A percentile compares a stretch with the other conserved stretches of the same genome.
phyloP scores from a whole-genome alignment of 2,113 vertebrate species.

The Ciconia maguari region DNA sequence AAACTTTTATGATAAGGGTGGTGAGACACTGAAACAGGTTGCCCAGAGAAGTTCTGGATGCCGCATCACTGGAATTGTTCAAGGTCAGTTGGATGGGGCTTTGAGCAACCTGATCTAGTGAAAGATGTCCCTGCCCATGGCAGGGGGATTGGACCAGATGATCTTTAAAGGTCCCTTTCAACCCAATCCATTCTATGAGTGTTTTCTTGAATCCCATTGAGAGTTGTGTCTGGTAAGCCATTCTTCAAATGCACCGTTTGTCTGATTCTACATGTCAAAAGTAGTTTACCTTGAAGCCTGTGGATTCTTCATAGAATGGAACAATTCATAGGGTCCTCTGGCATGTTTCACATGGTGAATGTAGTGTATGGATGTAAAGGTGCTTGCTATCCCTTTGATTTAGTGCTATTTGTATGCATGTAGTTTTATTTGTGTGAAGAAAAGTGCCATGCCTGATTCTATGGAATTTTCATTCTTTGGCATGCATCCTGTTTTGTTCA shows the following conservation, averaged over 20 bases:
- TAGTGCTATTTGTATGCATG: not conserved
- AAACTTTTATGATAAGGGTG: not conserved
- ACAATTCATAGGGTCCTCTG: not conserved
- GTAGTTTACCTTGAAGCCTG: not conserved
- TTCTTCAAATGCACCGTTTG: not conserved
- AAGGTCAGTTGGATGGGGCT: not conserved
- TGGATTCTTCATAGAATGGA: not conserved
- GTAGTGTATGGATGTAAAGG: not conserved
- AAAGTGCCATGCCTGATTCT: not conserved
- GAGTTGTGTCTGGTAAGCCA: not conserved
- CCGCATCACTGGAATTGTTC: not conserved
- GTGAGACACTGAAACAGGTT: not conserved
- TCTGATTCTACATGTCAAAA: not conserved
- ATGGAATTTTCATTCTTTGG: not conserved
- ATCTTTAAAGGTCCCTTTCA: not conserved
- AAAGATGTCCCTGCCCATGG: not conserved
- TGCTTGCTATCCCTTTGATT: not conserved
- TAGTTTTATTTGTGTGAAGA: not conserved
- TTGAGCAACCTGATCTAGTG: not conserved
- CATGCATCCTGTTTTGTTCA: not conserved
- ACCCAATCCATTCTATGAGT: not conserved
- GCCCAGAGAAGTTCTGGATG: not conserved
- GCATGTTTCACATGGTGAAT: not conserved
- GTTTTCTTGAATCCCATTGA: not conserved
- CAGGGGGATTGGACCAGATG: not conserved